Base-by-base conservation (phyloP, 2,888 invertebrate species). In the Sphecodes monilicornis region DNA sequence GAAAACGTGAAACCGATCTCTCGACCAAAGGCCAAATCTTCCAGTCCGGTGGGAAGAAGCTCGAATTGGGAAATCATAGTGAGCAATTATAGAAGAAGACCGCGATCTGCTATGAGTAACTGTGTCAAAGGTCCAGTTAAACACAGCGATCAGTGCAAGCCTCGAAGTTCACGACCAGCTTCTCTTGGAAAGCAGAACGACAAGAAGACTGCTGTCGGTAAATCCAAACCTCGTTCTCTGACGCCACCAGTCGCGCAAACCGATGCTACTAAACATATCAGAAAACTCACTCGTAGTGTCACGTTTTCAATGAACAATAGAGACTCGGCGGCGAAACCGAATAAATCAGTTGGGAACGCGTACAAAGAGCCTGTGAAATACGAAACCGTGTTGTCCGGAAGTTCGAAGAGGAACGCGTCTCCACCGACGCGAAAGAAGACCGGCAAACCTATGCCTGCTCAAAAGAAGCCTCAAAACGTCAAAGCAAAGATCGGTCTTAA, bases 281-380 rank as follows among this genome's bases (percentile, higher is more conserved):
- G 86, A 66, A 91, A 88, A 76, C 60, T 13, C 2, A 64, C 41
- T 22, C 80, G 71, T 18, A 86, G 64, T 10, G 87, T 86, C 8
- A 84, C 85, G 6, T 87, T 90, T 68, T 84, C 83, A 1, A 76
- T 76, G 26, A 74, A 88, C 10, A 2, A 57, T 1, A 80, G 76
- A 13, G 10, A 68, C 26, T 6, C 10, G 1, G 29, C 10, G 1
- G 29, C 13, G 11, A 32, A 18, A 54, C 10, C 22, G 1, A 57
- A 22, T 11, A 71, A 39, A 36, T 11, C n/a, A 54, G 43, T 11
- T 66, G 75, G 16, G 13, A 29, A 80, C 71, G 36, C 26, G n/a
- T 13, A 8, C 3, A 66, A 71, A 22, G 26, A 18, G 6, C 22
- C 16, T 0, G 18, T 13, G 4, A 76, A 71, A 43, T n/a, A 16